These are phyloP conservation scores for Megaceryle alcyon DNA, from an alignment of 2,797 vertebrate species.

Conservation along the genomic window DNA sequence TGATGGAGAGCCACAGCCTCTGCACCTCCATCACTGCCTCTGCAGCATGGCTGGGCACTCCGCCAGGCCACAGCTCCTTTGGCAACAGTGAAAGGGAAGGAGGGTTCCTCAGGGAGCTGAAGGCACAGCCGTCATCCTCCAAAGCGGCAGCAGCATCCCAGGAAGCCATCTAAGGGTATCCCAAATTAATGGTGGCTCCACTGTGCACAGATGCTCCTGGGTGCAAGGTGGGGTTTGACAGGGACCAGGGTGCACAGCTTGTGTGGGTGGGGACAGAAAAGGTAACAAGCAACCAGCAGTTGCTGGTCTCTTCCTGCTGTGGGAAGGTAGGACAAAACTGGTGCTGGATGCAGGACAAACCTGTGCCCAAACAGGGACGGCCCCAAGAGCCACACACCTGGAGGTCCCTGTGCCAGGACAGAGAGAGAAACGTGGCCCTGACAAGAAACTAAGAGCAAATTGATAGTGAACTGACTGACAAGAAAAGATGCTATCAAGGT, in stretches of 20 bases:
- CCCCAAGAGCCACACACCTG: fast-evolving
- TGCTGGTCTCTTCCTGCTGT: not conserved
- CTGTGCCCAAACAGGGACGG: fast-evolving
- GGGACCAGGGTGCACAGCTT: not conserved
- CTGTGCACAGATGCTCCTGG: fast-evolving
- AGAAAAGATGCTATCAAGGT: conserved; percentile 36
- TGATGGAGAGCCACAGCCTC: not conserved
- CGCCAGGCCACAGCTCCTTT: not conserved
- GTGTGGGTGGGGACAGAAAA: not conserved
- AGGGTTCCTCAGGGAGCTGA: not conserved
- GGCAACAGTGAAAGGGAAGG: not conserved
- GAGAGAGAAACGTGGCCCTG: not conserved
- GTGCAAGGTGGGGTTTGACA: fast-evolving
- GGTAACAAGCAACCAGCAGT: fast-evolving
- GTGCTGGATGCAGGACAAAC: not conserved
- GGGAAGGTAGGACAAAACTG: not conserved
- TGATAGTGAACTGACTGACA: conserved; percentile 14
- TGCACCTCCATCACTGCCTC: not conserved
- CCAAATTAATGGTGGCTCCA: not conserved
- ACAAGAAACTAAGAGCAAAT: not conserved
- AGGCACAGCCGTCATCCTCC: not conserved
- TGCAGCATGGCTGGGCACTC: not conserved
- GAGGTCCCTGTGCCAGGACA: not conserved
- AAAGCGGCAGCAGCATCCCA: not conserved
- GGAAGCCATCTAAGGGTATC: not conserved